Base-by-base conservation (phyloP, 2,113 vertebrate species). In the Bubalus kerabau region DNA sequence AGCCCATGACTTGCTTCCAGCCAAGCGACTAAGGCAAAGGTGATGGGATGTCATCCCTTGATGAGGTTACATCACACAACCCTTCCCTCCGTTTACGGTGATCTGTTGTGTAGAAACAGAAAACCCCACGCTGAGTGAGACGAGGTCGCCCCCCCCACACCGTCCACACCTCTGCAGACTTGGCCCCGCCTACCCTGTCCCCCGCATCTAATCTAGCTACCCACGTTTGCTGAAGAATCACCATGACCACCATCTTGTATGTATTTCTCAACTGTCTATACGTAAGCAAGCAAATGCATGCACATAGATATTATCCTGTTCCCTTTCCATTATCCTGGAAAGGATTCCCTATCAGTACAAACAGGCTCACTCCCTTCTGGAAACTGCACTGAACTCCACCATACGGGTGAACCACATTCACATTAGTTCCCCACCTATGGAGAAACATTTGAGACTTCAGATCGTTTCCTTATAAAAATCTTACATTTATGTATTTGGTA, bases 351-450 rank as follows among this genome's bases (percentile, higher is more conserved):
- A n/a, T 67, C 48, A 54, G 57, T 23, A 54, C n/a, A 86, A 54
- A 60, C 0, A 95, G 50, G 74, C 23, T 80, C 40, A 14, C 48
- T 40, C 24, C 62, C 88, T 71, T n/a, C 57, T 48, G 54, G 14
- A 43, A 23, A 87, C 14, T 54, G 21, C 26, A 40, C 3, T 28
- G 46, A 62, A 48, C n/a, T 78, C 50, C 16, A 62, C 7, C 74
- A 28, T 4, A 26, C 0, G 0, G 46, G 26, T 12, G 13, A 43
- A 11, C 23, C 15, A n/a, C 8, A 6, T n/a, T 32, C 36, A 60
- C 28, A 16, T 26, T 23, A 94, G 32, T 43, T 74, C 23, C 50
- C 21, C 43, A 48, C 0, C n/a, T 26, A 82, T 5, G 32, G n/a
- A 94, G 59, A 60, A 67, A 76, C 88, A 74, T 26, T 86, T 40